Base-by-base conservation (phyloP, 2,888 invertebrate genomes). In the Onchidella celtica region DNA sequence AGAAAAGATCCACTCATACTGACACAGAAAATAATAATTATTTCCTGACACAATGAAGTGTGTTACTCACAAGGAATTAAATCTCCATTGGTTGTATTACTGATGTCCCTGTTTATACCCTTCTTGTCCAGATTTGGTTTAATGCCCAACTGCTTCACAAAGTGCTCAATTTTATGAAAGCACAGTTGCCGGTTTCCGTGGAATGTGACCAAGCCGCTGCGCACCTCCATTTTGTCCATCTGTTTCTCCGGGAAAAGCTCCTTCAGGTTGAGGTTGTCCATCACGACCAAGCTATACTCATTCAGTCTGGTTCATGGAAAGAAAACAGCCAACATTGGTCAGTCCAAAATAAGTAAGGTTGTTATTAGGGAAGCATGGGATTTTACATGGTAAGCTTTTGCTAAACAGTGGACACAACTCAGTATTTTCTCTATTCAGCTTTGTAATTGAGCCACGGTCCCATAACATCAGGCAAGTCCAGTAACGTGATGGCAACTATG, bases 121-220 rank as follows among this genome's bases (percentile, higher is more conserved):
- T 84, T 84, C 65, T 84, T 81, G 24, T 72, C 83, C 69, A 86
- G 61, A 73, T 84, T 81, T 65, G 84, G 78, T 34, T 55, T 81
- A 61, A 83, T 74, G 27, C 84, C 85, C 65, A 87, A 65, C 11
- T 79, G 68, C 0, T 84, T 66, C 40, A 93, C 85, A 66, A 95
- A 94, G 59, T 95, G 95, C 80, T 95, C 94, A 85, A 99, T 97
- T 90, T 96, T 96, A 81, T 95, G 94, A 81, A 96, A 94, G 93
- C 98, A 99, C 55, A 99, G 94, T 92, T 97, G 97, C 3, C 97
- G 97, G 94, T 99, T 99, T 92, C 96, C 96, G 91, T 98, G 98
- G 93, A 99, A 97, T 93, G 96, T 97, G 40, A 98, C 94, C 57
- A 95, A 95, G 29, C 97, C 97, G 0, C 95, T 94, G 11, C 95